Conservation (phyloP, 2,888 invertebrate genomes). For the Carcina quercana region DNA sequence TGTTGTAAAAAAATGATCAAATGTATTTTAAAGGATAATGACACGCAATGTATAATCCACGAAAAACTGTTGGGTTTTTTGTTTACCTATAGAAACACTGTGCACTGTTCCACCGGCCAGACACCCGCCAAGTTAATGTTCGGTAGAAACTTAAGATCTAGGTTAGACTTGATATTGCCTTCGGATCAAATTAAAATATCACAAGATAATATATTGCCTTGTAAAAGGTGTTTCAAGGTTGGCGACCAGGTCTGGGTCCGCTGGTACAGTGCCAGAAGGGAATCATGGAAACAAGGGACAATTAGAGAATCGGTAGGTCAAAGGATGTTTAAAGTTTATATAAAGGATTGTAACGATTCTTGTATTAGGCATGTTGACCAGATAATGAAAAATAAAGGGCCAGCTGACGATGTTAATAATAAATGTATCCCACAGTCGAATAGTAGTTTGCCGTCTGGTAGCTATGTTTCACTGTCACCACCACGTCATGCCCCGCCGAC, state of each 20-base stretch:
- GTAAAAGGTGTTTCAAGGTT: background rate
- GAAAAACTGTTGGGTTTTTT: slow-evolving; percentile 14
- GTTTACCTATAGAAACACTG: slow-evolving; percentile 19
- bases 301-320: background rate
- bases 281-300: slow-evolving; percentile 3
- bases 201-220: background rate
- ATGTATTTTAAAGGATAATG: slow-evolving; percentile 8
- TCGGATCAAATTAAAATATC: background rate
- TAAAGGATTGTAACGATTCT: background rate
- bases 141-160: slow-evolving; percentile 14
- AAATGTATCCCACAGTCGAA: too few relatives aligned
- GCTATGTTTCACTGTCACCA: too few relatives aligned
- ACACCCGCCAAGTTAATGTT: slow-evolving; percentile 19
- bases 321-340: slow-evolving; percentile 2
- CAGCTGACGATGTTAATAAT: too few relatives aligned
- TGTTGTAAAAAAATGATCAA: slow-evolving; percentile 18
- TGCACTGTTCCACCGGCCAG: slow-evolving; percentile 17
- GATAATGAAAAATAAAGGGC: slow-evolving; percentile 1
- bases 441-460: too few relatives aligned
- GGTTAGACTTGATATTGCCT: slow-evolving; percentile 14
- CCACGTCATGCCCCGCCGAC: too few relatives aligned
- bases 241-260: slow-evolving; percentile 1
- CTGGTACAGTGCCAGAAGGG: slow-evolving; percentile 4
- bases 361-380: slow-evolving; percentile 5
- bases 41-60: background rate